Conservation (phyloP, 2,888 invertebrate species). For the Rotaria macrura region DNA sequence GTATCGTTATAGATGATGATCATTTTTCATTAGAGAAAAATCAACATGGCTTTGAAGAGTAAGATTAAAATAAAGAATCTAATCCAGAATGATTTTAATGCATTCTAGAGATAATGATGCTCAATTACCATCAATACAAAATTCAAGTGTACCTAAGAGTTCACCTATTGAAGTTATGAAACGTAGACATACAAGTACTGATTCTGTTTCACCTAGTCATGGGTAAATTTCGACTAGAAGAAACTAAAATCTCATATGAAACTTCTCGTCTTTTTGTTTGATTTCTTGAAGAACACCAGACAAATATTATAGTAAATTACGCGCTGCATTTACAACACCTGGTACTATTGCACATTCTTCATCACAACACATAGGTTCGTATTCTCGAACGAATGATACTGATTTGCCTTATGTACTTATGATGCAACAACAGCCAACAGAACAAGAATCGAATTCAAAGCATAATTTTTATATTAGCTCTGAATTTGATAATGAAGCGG, state of each 20-base stretch:
- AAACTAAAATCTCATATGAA: background rate
- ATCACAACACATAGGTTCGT: background rate
- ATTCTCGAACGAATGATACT: conserved; percentile 25
- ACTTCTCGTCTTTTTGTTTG: no score
- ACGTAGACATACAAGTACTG: background rate
- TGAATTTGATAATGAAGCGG: conserved; percentile 35
- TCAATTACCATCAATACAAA: background rate
- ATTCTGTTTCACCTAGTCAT: background rate
- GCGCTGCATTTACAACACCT: conserved; percentile 26
- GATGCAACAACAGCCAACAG: background rate
- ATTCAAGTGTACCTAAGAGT: background rate
- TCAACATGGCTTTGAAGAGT: background rate
- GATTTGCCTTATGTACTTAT: background rate
- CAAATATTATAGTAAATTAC: conserved; percentile 28
- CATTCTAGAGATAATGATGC: background rate
- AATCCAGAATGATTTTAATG: background rate
- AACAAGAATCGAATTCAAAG: background rate
- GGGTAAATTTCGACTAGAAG: background rate
- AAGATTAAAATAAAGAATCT: background rate
- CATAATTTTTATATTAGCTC: background rate
- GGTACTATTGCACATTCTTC: background rate
- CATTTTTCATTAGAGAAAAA: conserved; percentile 60
- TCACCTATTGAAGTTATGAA: background rate
- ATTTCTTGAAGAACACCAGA: conserved; percentile 24
- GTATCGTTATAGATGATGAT: conserved; percentile 74